phyloP scores from a whole-genome alignment of 2,113 vertebrate species.

The Aviceda subcristata region DNA sequence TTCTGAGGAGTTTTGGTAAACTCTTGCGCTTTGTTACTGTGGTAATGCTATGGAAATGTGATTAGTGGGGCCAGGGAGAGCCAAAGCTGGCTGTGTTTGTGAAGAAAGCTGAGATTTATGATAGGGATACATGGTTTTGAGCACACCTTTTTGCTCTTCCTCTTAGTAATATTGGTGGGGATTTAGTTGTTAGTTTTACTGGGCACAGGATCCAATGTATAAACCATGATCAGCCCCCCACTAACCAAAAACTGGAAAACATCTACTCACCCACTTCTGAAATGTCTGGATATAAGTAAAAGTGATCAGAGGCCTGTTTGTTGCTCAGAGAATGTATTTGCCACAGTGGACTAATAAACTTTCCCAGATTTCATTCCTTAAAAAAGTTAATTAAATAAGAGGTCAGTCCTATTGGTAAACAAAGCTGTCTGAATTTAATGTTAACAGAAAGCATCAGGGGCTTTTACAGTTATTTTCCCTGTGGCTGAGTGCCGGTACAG shows the following conservation, averaged over 20 bases:
- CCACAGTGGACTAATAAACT: conserved; percentile 3
- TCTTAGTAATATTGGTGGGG: not conserved
- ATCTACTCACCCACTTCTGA: not conserved
- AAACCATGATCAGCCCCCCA: not conserved
- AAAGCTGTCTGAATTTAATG: not conserved
- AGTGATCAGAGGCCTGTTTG: not conserved
- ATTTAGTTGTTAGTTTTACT: not conserved
- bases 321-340: not conserved
- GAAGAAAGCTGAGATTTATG: not conserved
- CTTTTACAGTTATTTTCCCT: not conserved
- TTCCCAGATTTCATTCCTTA: not conserved
- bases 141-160: not conserved
- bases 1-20: not conserved
- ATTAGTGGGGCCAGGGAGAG: not conserved
- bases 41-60: not conserved
- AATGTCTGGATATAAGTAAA: not conserved
- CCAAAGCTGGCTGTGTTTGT: not conserved
- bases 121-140: not conserved
- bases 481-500: not conserved
- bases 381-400: not conserved
- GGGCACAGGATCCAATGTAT: not conserved
- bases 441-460: not conserved
- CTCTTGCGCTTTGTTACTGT: not conserved
- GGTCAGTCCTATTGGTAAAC: conserved; percentile 23
- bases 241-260: not conserved